Conservation (phyloP, 2,113 vertebrate genomes). For the Epinephelus lanceolatus region DNA sequence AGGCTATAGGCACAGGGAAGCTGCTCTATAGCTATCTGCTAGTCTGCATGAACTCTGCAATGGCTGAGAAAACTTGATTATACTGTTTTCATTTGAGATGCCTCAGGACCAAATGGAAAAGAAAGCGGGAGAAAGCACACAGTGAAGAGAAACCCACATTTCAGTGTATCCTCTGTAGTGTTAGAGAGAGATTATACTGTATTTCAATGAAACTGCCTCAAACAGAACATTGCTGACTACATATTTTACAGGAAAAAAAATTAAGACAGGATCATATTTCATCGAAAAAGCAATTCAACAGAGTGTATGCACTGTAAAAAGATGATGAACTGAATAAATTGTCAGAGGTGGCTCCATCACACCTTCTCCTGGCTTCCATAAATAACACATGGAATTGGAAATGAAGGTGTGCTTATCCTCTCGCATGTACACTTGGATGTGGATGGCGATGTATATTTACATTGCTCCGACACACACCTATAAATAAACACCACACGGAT, state of each 20-base stretch:
- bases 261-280: conserved; percentile 27
- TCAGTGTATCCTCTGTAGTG: not conserved
- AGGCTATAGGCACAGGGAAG: not conserved
- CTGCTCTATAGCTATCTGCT: conserved; percentile 21
- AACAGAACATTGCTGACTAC: conserved; percentile 48
- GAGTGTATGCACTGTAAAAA: conserved; percentile 8
- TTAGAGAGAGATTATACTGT: not conserved
- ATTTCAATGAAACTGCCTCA: conserved; percentile 35
- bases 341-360: conserved; percentile 1
- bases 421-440: conserved; percentile 6
- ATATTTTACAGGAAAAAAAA: conserved; percentile 2
- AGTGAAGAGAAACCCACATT: not conserved
- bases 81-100: conserved; percentile 13
- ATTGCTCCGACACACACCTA: not conserved
- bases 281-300: conserved; percentile 27
- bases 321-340: conserved; percentile 33
- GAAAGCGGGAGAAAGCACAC: not conserved
- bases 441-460: not conserved
- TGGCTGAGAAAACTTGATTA: conserved; percentile 23
- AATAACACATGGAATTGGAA: conserved; percentile 26
- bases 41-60: conserved; percentile 28
- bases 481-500: not conserved
- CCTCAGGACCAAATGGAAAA: not conserved
- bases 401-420: not conserved
- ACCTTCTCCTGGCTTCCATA: conserved; percentile 19